Evolutionary conservation across 1,140 invertebrate genomes (phyloP).

Genomic region (Solenopsis fugax): DNA sequence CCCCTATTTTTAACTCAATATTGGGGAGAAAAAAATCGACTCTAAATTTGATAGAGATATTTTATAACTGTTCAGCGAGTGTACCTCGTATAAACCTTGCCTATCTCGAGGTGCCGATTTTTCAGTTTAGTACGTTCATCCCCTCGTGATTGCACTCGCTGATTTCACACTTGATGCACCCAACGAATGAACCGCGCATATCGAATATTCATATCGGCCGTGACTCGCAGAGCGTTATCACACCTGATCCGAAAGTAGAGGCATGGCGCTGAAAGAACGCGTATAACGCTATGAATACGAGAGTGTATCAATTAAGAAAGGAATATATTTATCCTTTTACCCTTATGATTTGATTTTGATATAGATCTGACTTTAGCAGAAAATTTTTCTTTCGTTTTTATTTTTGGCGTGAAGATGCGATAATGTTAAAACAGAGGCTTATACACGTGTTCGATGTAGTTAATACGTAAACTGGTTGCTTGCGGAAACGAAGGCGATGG

Average conservation of each 20-base stretch:
- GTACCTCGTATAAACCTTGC: background rate
- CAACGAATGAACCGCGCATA: conserved; percentile 51
- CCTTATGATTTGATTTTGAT: conserved; percentile 10
- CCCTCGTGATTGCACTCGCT: conserved; percentile 41
- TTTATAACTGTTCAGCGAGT: conserved; percentile 1
- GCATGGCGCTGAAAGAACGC: conserved; percentile 7
- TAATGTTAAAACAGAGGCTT: background rate
- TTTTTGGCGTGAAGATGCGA: background rate
- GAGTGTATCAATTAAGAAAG: conserved; percentile 32
- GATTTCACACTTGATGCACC: conserved; percentile 50
- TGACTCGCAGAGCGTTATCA: conserved; percentile 42
- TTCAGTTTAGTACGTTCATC: conserved; percentile 46
- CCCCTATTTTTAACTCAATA: background rate
- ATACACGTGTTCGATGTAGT: background rate
- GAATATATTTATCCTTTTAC: background rate
- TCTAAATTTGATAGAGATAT: conserved; percentile 13
- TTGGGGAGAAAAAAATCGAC: background rate
- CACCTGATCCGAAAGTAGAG: conserved; percentile 39
- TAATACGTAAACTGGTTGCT: background rate
- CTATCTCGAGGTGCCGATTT: conserved; percentile 43
- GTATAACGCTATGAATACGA: conserved; percentile 43
- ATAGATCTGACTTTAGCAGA: background rate
- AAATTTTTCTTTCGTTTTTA: background rate
- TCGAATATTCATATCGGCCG: conserved; percentile 60
- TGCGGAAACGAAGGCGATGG: background rate